Conservation (phyloP, 2,113 vertebrate genomes). For the Noturus placidus region DNA sequence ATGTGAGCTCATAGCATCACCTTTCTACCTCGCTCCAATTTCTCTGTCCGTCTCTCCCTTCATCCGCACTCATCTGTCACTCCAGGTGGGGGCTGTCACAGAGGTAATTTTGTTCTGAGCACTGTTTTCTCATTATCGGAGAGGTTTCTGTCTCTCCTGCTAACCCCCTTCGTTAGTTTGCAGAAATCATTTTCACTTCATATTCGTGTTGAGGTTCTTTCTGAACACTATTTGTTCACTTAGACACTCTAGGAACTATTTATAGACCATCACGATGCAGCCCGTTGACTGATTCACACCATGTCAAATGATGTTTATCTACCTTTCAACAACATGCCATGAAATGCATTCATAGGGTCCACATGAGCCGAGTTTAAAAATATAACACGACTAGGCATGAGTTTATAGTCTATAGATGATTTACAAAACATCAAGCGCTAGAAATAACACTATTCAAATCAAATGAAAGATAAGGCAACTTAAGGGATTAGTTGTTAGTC, state of each 20-base stretch:
- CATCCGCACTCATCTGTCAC: conserved; percentile 37
- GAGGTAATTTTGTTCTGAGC: conserved; percentile 18
- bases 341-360: background rate
- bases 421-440: background rate
- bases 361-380: background rate
- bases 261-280: background rate
- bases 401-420: background rate
- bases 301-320: background rate
- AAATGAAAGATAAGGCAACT: background rate
- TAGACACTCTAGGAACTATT: background rate
- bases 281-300: background rate
- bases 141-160: background rate
- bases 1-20: conserved; percentile 41
- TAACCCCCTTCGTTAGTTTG: background rate
- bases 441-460: background rate
- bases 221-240: background rate
- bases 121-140: conserved; percentile 2
- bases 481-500: background rate
- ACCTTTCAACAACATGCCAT: background rate
- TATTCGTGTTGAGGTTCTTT: background rate
- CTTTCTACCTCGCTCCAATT: conserved; percentile 24
- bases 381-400: background rate
- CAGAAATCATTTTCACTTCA: background rate
- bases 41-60: conserved; percentile 29
- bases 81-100: conserved; percentile 7